Conservation (phyloP, 2,113 vertebrate species). For the Galemys pyrenaicus region DNA sequence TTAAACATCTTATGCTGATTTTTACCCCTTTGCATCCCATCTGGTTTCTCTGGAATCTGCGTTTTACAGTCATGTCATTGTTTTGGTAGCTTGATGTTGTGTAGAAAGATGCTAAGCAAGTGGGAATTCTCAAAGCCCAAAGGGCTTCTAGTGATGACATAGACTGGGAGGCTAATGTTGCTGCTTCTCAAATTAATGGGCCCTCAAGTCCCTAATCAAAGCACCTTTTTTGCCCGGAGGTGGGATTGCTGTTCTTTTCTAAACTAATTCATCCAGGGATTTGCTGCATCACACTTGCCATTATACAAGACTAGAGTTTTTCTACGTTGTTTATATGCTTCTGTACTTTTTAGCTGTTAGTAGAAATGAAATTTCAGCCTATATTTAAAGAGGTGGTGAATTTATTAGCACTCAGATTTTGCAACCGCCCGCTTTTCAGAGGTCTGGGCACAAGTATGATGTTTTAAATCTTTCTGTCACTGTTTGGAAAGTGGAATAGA, state of each 20-base stretch:
- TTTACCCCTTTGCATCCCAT: neutral
- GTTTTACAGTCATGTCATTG: neutral
- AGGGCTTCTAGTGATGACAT: conserved; percentile 43
- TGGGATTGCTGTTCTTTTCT: conserved; percentile 69
- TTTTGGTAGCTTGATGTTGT: conserved; percentile 31
- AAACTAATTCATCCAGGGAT: conserved; percentile 38
- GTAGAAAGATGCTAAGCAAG: conserved; percentile 63
- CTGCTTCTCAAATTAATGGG: conserved; percentile 67
- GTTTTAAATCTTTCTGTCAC: neutral
- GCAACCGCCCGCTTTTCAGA: neutral
- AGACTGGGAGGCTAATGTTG: conserved; percentile 45
- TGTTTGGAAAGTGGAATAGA: conserved; percentile 8
- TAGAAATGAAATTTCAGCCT: neutral
- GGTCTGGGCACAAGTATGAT: neutral
- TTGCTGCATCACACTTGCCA: neutral
- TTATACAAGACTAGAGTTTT: neutral
- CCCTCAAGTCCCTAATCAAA: conserved; percentile 66
- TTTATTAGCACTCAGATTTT: conserved; percentile 9
- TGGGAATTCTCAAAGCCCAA: conserved; percentile 70
- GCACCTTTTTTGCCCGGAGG: neutral
- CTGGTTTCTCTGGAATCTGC: neutral
- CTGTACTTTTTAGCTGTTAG: neutral
- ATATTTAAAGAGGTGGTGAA: neutral
- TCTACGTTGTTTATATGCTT: neutral
- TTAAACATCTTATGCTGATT: neutral